phyloP scores from a whole-genome alignment of 1,140 invertebrate genomes.

The Portunus trituberculatus region DNA sequence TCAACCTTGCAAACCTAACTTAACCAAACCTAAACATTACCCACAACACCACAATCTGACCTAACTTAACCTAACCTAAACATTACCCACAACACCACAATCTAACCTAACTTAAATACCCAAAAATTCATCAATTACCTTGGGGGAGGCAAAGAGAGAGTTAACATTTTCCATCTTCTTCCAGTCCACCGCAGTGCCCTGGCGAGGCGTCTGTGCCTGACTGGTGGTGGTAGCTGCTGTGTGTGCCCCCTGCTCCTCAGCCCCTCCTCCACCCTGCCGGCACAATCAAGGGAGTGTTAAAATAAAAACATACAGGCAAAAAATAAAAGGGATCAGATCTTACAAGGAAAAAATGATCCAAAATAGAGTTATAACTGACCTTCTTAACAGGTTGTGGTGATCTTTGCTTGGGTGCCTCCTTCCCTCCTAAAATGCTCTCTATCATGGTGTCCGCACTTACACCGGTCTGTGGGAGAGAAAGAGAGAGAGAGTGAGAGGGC shows the following conservation, averaged over 20 bases:
- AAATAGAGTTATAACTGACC: neutral
- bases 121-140: no score
- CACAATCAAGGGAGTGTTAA: neutral
- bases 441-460: slow-evolving; percentile 68
- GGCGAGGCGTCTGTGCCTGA: neutral
- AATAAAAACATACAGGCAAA: neutral
- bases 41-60: no score
- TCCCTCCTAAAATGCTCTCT: slow-evolving; percentile 62
- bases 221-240: neutral
- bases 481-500: neutral
- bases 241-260: neutral
- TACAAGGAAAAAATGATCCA: neutral
- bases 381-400: slow-evolving; percentile 63
- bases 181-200: slow-evolving; percentile 65
- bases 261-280: neutral
- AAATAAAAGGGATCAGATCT: neutral
- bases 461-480: neutral
- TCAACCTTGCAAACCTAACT: no score
- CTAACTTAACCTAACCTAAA: no score
- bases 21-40: no score
- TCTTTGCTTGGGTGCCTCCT: slow-evolving; percentile 41
- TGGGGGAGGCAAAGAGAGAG: slow-evolving; percentile 39
- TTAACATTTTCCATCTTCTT: slow-evolving; percentile 58
- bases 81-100: no score
- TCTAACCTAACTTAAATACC: no score